Conservation (phyloP, 2,797 vertebrate species). For the Oreortyx pictus region DNA sequence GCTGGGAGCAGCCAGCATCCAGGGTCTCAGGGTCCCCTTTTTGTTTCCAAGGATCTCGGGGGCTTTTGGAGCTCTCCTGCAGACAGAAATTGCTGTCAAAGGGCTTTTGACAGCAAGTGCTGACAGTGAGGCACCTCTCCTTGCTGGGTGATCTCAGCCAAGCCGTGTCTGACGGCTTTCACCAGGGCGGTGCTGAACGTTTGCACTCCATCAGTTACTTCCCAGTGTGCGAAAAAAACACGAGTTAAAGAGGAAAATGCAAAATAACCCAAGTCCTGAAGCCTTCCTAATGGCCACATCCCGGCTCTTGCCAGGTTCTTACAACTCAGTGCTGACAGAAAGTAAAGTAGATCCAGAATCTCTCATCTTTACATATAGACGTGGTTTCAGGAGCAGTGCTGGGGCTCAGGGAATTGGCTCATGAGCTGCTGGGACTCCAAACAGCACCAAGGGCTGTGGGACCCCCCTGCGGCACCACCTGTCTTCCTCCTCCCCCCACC, state of each 20-base stretch:
- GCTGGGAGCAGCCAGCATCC: neutral
- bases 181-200: neutral
- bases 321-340: rapidly evolving
- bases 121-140: neutral
- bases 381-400: neutral
- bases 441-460: rapidly evolving
- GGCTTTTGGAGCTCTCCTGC: neutral
- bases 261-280: neutral
- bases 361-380: neutral
- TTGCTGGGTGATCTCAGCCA: neutral
- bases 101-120: neutral
- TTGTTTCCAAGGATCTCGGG: neutral
- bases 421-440: neutral
- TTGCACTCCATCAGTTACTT: neutral
- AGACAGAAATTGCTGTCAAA: neutral
- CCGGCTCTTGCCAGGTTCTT: neutral
- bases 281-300: neutral
- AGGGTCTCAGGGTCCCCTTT: neutral
- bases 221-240: neutral
- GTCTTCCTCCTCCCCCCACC: constrained; percentile 43
- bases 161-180: neutral
- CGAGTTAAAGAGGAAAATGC: neutral
- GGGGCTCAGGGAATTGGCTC: neutral
- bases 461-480: neutral
- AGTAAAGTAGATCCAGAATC: neutral